Percentiles rank a stretch among this genome's conserved stretches.
These are phyloP conservation scores for Rhingia rostrata DNA, from an alignment of 2,888 invertebrate species.

Conservation along the genomic window DNA sequence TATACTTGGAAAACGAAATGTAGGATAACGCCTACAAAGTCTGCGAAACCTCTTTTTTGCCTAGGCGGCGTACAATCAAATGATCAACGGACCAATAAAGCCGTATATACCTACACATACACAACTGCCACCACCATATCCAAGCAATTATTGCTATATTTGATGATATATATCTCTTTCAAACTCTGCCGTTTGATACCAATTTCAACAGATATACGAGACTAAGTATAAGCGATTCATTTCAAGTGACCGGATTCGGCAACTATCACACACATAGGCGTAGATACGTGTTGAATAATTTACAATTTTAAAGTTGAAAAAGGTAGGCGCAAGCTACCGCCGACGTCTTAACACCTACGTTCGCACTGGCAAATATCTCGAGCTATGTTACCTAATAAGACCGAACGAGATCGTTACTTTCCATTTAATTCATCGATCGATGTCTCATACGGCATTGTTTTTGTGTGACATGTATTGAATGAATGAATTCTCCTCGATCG, in stretches of 20 bases:
- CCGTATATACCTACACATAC: neutral
- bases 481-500: constrained; percentile 17
- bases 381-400: constrained; percentile 64
- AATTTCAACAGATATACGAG: constrained; percentile 17
- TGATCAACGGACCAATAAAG: constrained; percentile 6
- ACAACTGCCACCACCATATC: constrained; percentile 15
- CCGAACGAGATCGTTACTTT: constrained; percentile 65
- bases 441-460: constrained; percentile 56
- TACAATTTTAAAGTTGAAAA: constrained; percentile 34
- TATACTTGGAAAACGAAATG: neutral
- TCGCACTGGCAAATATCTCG: constrained; percentile 34
- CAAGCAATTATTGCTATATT: constrained; percentile 25
- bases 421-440: constrained; percentile 56
- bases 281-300: constrained; percentile 41
- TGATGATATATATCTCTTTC: constrained; percentile 23
- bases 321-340: constrained; percentile 56
- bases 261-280: constrained; percentile 33
- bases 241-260: constrained; percentile 64
- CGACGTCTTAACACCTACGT: constrained; percentile 65
- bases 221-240: constrained; percentile 41
- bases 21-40: constrained; percentile 38
- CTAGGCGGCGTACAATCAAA: constrained; percentile 33
- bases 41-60: constrained; percentile 24
- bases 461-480: constrained; percentile 24
- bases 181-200: constrained; percentile 14